Base-by-base conservation (phyloP, 2,888 invertebrate species). In the Coenonympha arcania region DNA sequence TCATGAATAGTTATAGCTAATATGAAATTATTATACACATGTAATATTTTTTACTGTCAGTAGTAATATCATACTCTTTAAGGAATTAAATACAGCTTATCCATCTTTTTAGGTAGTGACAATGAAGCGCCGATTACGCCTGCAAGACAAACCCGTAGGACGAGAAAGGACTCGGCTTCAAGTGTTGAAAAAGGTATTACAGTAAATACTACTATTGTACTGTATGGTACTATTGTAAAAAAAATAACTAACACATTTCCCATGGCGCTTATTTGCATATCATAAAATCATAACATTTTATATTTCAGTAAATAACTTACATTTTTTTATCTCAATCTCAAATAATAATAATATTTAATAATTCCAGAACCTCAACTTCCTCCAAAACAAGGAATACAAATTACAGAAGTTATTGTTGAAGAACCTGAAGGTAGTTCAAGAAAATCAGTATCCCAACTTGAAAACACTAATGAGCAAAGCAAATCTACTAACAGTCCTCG, bases 51-150 rank as follows among this genome's bases (percentile, higher is more conserved):
- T n/a, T n/a, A n/a, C n/a, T n/a, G n/a, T n/a, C n/a, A n/a, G n/a
- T n/a, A n/a, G n/a, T n/a, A n/a, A n/a, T n/a, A n/a, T n/a, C n/a
- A n/a, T n/a, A n/a, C n/a, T n/a, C n/a, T n/a, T n/a, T n/a, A n/a
- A n/a, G n/a, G n/a, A n/a, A n/a, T n/a, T n/a, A n/a, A n/a, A n/a
- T n/a, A n/a, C n/a, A n/a, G n/a, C n/a, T n/a, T n/a, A n/a, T n/a
- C n/a, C n/a, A n/a, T n/a, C 30, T 51, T 73, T 76, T 52, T 66
- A 86, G 85, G 78, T n/a, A 84, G 84, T 69, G 85, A 85, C 45
- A 77, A 61, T 60, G 85, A 84, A 64, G 56, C 71, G 24, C 56
- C 73, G 22, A 26, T 64, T 2, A 82, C 84, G 50, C 81, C 85
- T 28, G 66, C 58, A 6, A 70, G 69, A 53, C 65, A 65, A 53